Base-by-base conservation (phyloP, 2,888 invertebrate species). In the Stenurella melanura region DNA sequence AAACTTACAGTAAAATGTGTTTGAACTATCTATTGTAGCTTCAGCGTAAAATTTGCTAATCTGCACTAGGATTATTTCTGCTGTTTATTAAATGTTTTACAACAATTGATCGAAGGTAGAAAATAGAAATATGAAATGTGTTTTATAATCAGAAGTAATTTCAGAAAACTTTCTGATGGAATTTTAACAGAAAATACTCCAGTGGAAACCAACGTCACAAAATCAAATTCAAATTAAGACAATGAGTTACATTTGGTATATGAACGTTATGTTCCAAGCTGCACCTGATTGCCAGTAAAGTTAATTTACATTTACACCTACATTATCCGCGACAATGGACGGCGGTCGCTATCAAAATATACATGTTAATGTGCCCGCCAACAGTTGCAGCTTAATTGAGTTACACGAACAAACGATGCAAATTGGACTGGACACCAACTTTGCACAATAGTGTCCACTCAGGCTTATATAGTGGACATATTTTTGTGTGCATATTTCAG, bases 331-430 rank as follows among this genome's bases (percentile, higher is more conserved):
- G 17, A 63, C 63, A 63, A 63, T 26, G 63, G 34, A 63, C 21
- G 58, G 58, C 58, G 38, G 64, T 30, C 18, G 70, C 60, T 70
- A 70, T 60, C 58, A 70, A 58, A 70, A 70, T 58, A 58, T 70
- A 70, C 58, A 58, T 58, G 70, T 70, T 60, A 70, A 57, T 58
- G 70, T 34, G 34, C 10, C 18, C 34, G 42, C 58, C 58, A 58
- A 58, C 70, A 70, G 58, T 58, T 70, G 70, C 67, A 58, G 19
- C 38, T 17, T 70, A 70, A 70, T 70, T 58, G 19, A 58, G 70
- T 70, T 70, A 58, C 34, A 30, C 10, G 17, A 58, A 58, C 38
- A 18, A 70, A 38, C 70, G 70, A n/a, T 34, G 58, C 12, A 58
- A 70, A 58, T 70, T 17, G 70, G n/a, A 38, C 19, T 26, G 67